Percentiles rank a stretch among this genome's conserved stretches.
phyloP scores from a whole-genome alignment of 2,797 vertebrate species.

The Lutjanus argentimaculatus region DNA sequence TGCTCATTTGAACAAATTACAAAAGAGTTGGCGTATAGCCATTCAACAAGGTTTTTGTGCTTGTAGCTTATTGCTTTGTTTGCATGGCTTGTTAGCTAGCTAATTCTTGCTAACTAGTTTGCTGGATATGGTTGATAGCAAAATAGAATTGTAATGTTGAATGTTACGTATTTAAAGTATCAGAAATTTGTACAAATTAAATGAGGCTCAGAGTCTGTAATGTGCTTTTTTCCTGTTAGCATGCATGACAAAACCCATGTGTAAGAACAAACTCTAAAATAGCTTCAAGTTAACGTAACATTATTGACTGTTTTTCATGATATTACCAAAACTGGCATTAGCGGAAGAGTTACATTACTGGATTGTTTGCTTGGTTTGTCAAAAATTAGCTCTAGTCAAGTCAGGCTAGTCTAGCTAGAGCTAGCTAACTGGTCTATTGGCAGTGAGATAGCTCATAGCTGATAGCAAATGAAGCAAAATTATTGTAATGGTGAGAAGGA shows the following conservation, averaged over 20 bases:
- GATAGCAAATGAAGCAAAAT: neutral
- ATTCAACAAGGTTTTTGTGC: no score
- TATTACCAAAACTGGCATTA: neutral
- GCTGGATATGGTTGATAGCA: no score
- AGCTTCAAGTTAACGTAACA: neutral
- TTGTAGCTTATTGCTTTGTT: no score
- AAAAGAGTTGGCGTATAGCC: no score
- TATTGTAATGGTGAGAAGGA: neutral
- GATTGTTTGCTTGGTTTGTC: neutral
- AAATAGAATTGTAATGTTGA: no score
- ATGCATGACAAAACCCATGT: neutral
- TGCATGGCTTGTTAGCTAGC: no score
- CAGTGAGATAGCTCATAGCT: no score
- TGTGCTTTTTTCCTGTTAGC: neutral
- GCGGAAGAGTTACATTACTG: no score
- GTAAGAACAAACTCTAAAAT: no score
- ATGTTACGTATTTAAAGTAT: neutral
- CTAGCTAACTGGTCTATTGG: neutral
- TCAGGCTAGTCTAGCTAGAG: neutral
- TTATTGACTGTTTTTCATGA: neutral
- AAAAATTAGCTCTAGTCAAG: no score
- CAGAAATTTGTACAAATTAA: neutral
- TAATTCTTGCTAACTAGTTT: no score
- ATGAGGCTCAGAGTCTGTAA: neutral
- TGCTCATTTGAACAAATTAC: no score